Base-by-base conservation (phyloP, 2,797 vertebrate species). In the Cichlasoma orientale region DNA sequence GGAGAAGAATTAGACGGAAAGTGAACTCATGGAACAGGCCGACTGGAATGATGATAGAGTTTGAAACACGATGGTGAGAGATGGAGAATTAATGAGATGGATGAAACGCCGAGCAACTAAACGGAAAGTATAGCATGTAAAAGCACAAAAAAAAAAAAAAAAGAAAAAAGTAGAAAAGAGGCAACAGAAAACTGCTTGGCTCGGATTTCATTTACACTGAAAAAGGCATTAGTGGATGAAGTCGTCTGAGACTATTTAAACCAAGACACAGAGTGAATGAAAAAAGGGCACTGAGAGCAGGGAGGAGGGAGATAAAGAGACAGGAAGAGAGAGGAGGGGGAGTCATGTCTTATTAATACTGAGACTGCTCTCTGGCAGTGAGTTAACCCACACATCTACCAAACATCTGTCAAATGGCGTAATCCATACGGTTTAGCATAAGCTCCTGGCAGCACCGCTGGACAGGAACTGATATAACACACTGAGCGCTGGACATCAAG, bases 341-440 rank as follows among this genome's bases (percentile, higher is more conserved):
- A 92, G 86, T 90, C 90, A 91, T 92, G 87, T 93, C 93, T 93
- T 93, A 93, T 93, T 94, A 94, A 93, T 94, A 91, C 82, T 73
- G 87, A 77, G 78, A 90, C 88, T 88, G 84, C 83, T 91, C 82
- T 88, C 91, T 82, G 89, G 88, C 92, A 91, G 82, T 84, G 91
- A 92, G 89, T 93, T 92, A 90, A 92, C 92, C 87, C 79, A 83
- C 89, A 93, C 89, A 90, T 93, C 91, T 90, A 88, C 89, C 90
- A 90, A 94, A 95, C 94, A 95, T 94, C 95, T 94, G 95, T 94
- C 94, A 93, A 92, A 94, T 89, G 86, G 87, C 84, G 88, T 95
- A 96, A 95, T 95, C 94, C 94, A 95, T 91, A 94, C 61, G 90
- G 91, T 95, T 95, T 94, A 95, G 85, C 91, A 91, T 94, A 94